Percentiles rank a stretch among this genome's conserved stretches.
phyloP scores from a whole-genome alignment of 2,113 vertebrate species.

The Platysternon megacephalum region DNA sequence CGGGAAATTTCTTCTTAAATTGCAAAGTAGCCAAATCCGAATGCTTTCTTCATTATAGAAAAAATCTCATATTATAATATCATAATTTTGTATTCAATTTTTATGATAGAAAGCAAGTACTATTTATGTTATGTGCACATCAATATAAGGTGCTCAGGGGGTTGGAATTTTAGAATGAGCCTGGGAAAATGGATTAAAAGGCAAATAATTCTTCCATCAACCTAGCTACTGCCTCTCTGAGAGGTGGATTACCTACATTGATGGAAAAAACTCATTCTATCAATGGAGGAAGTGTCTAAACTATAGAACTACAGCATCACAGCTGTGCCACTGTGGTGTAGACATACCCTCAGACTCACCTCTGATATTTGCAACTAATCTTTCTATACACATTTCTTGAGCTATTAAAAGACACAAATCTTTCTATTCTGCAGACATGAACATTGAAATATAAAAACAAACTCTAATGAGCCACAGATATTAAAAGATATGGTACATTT shows the following conservation, averaged over 20 bases:
- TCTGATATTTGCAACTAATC: too few relatives aligned
- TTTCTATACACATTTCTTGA: neutral
- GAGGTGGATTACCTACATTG: too few relatives aligned
- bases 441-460: neutral
- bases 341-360: too few relatives aligned
- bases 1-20: neutral
- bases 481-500: neutral
- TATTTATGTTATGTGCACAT: neutral
- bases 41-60: neutral
- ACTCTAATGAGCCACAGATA: neutral
- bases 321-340: too few relatives aligned
- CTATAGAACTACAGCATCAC: too few relatives aligned
- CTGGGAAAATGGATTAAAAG: neutral
- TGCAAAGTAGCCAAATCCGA: neutral
- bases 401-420: neutral
- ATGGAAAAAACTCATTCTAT: too few relatives aligned
- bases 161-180: neutral
- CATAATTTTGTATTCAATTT: neutral
- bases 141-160: neutral
- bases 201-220: neutral
- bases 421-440: neutral
- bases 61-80: neutral
- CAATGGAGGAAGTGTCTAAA: too few relatives aligned
- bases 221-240: too few relatives aligned
- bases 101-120: neutral